phyloP scores from a whole-genome alignment of 2,797 vertebrate species.

The Lemur catta region DNA sequence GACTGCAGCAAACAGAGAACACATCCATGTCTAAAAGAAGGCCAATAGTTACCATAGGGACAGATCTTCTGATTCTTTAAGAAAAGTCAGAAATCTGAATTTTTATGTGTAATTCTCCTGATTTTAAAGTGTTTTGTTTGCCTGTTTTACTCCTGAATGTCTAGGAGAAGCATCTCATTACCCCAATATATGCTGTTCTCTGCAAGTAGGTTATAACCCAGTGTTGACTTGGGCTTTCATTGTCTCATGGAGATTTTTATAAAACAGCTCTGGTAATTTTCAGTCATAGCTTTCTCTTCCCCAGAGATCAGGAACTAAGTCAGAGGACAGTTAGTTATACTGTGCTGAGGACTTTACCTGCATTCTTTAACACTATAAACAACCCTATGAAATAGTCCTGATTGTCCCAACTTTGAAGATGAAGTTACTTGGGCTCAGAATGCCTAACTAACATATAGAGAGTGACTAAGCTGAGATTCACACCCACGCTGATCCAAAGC shows the following conservation, averaged over 20 bases:
- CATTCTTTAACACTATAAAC: neutral
- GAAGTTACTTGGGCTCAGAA: neutral
- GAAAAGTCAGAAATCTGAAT: neutral
- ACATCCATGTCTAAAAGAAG: neutral
- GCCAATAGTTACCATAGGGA: neutral
- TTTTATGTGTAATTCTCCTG: neutral
- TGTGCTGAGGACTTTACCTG: neutral
- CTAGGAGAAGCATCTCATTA: neutral
- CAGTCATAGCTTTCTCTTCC: neutral
- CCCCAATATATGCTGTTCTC: neutral
- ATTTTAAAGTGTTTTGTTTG: neutral
- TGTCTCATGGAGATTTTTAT: neutral
- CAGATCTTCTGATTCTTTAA: neutral
- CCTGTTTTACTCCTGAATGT: neutral
- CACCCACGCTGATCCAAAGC: neutral
- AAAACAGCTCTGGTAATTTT: neutral
- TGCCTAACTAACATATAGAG: neutral
- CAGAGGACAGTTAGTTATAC: neutral
- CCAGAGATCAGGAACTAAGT: neutral
- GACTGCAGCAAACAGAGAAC: neutral
- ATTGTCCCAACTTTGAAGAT: neutral
- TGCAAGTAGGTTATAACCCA: neutral
- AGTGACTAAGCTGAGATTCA: constrained; percentile 33
- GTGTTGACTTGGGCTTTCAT: neutral
- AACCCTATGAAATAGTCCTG: neutral